Percentiles rank a stretch among this genome's conserved stretches.
These are phyloP conservation scores for Gobio gobio DNA, from an alignment of 2,113 vertebrate species.

Conservation along the genomic window DNA sequence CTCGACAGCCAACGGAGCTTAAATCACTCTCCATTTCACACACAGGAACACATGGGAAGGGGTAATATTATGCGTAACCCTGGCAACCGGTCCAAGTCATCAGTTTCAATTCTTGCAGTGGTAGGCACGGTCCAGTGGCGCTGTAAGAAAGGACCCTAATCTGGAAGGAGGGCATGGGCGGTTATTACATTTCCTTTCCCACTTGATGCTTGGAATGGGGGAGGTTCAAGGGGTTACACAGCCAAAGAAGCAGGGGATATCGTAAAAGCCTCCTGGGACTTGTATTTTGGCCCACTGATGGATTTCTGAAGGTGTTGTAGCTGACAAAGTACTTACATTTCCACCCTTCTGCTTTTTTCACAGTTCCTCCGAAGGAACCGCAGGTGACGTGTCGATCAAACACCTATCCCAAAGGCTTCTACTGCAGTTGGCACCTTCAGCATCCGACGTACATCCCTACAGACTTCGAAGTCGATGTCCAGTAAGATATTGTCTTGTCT, in stretches of 20 bases:
- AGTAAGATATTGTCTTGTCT: constrained; percentile 79
- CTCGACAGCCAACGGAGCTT: constrained; percentile 22
- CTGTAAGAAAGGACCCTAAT: constrained; percentile 72
- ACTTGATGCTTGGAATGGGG: constrained; percentile 27
- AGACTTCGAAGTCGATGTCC: constrained; percentile 89
- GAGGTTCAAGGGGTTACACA: constrained; percentile 42
- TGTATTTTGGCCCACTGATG: constrained; percentile 42
- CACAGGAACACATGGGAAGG: constrained; percentile 36
- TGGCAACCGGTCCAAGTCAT: constrained; percentile 63
- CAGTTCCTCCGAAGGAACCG: constrained; percentile 85
- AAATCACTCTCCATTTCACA: constrained; percentile 41
- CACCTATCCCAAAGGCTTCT: constrained; percentile 96
- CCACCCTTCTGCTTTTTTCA: constrained; percentile 28
- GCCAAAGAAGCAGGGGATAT: constrained; percentile 9
- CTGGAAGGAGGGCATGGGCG: constrained; percentile 70
- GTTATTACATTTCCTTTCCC: constrained; percentile 61
- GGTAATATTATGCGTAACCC: constrained; percentile 59
- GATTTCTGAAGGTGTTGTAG: constrained; percentile 39
- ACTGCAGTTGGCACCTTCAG: constrained; percentile 95
- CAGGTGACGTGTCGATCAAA: constrained; percentile 91
- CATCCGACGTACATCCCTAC: constrained; percentile 90
- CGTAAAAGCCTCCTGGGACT: constrained; percentile 29
- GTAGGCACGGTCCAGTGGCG: constrained; percentile 57
- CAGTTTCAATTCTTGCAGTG: constrained; percentile 59
- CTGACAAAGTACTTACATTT: constrained; percentile 54